A percentile compares a stretch with the other conserved stretches of the same genome.
phyloP scores from a whole-genome alignment of 23 tunicate genomes.

The Styela clava region DNA sequence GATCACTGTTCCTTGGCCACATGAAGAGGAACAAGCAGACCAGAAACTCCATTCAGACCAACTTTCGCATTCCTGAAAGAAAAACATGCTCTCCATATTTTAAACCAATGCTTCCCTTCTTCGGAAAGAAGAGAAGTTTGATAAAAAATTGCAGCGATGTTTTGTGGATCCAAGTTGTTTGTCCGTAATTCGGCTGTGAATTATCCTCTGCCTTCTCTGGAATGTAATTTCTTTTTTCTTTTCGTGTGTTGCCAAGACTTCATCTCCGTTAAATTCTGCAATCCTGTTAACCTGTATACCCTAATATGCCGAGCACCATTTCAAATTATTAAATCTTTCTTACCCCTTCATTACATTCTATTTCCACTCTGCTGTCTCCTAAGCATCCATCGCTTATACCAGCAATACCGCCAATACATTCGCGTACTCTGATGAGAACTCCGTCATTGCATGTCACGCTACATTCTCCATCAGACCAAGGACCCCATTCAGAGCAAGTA shows the following conservation, averaged over 20 bases:
- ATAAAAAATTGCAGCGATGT: too few relatives aligned
- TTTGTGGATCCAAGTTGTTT: too few relatives aligned
- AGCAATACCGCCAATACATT: slow-evolving; percentile 57
- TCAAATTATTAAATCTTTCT: background rate
- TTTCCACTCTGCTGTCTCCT: background rate
- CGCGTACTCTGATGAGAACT: slow-evolving; percentile 9
- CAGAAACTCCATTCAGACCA: slow-evolving; percentile 49
- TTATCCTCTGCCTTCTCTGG: too few relatives aligned
- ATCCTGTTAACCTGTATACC: background rate
- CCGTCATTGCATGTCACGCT: slow-evolving; percentile 43
- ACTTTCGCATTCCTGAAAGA: slow-evolving; percentile 32
- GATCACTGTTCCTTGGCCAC: slow-evolving; percentile 51
- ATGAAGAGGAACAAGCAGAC: slow-evolving; percentile 26
- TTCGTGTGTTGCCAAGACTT: too few relatives aligned
- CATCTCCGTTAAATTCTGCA: background rate
- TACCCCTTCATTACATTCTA: slow-evolving; percentile 14
- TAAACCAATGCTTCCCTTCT: background rate
- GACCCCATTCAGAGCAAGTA: slow-evolving; percentile 18
- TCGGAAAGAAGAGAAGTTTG: background rate
- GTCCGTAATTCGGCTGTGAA: too few relatives aligned
- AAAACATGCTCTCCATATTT: slow-evolving; percentile 7
- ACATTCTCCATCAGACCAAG: slow-evolving; percentile 24
- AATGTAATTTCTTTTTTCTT: too few relatives aligned
- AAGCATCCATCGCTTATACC: slow-evolving; percentile 55
- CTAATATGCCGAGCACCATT: slow-evolving; percentile 13